Percentiles rank a stretch among this genome's conserved stretches.
Evolutionary conservation across 2,797 vertebrate genomes (phyloP).

Genomic region (Coendou prehensilis): DNA sequence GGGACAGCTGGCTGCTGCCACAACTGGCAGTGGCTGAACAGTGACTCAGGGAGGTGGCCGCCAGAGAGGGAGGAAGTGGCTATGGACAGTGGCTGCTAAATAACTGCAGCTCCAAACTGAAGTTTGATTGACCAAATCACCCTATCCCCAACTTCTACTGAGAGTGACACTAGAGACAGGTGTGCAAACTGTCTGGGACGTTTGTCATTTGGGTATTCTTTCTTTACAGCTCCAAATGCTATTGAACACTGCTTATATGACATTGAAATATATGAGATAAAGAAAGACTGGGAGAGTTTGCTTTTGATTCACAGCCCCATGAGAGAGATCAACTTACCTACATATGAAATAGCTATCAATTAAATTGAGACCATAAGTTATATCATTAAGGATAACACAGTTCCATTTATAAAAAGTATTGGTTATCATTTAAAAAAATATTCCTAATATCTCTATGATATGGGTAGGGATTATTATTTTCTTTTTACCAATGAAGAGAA

Average conservation of each 20-base stretch:
- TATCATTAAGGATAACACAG: background rate
- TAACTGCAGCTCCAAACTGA: constrained; percentile 2
- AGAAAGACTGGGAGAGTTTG: background rate
- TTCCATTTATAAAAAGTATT: constrained; percentile 16
- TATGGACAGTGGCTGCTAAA: background rate
- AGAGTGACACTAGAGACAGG: background rate
- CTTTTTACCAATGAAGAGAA: background rate
- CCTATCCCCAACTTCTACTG: too few relatives aligned
- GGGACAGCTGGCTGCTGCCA: background rate
- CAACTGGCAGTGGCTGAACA: background rate
- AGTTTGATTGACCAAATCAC: background rate
- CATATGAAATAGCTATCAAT: constrained; percentile 1
- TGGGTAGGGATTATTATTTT: background rate
- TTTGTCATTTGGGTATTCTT: background rate
- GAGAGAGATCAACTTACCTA: background rate
- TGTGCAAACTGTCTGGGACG: accelerated
- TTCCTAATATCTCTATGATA: background rate
- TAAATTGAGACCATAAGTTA: constrained; percentile 13
- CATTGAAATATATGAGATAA: background rate
- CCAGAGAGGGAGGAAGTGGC: background rate
- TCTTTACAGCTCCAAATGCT: background rate
- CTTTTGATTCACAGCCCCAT: background rate
- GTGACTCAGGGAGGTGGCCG: background rate
- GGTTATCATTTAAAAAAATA: background rate
- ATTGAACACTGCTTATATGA: background rate